Evolutionary conservation across 2,888 invertebrate species (phyloP).

Genomic region (Chymomyza amoena): DNA sequence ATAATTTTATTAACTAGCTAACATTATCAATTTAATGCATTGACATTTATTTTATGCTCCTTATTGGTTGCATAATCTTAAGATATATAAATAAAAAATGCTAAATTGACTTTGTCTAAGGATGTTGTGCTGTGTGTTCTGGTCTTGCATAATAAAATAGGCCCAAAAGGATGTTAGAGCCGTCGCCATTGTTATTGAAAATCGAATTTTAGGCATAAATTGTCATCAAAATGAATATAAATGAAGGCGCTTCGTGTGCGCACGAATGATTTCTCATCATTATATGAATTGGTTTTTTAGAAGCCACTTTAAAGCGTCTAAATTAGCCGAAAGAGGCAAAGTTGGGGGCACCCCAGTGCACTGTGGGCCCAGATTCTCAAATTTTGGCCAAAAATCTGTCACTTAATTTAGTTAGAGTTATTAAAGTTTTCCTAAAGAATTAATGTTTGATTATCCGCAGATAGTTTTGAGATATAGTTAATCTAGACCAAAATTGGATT

Average conservation of each 20-base stretch:
- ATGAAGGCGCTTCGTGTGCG: constrained; percentile 1
- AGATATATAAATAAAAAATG: constrained; percentile 26
- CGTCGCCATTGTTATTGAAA: not conserved
- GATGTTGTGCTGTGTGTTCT: constrained; percentile 20
- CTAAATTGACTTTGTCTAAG: constrained; percentile 29
- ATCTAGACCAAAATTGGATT: too few relatives aligned
- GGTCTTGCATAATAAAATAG: constrained; percentile 29
- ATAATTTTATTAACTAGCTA: constrained; percentile 2
- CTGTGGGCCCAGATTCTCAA: too few relatives aligned
- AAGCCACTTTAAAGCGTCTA: not conserved
- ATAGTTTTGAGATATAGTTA: too few relatives aligned
- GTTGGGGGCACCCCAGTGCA: too few relatives aligned
- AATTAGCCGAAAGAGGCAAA: not conserved
- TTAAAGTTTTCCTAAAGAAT: too few relatives aligned
- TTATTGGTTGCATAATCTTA: constrained; percentile 12
- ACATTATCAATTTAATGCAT: constrained; percentile 17
- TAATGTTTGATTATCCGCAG: too few relatives aligned
- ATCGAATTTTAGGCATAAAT: not conserved
- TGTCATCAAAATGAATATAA: constrained; percentile 12
- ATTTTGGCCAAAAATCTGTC: too few relatives aligned
- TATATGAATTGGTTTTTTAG: constrained; percentile 12
- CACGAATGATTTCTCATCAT: constrained; percentile 39
- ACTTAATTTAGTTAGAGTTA: too few relatives aligned
- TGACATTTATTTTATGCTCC: constrained; percentile 3
- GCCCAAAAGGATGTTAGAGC: not conserved